Evolutionary conservation across 2,888 invertebrate genomes (phyloP).

Genomic region (Oxycera nigricornis): DNA sequence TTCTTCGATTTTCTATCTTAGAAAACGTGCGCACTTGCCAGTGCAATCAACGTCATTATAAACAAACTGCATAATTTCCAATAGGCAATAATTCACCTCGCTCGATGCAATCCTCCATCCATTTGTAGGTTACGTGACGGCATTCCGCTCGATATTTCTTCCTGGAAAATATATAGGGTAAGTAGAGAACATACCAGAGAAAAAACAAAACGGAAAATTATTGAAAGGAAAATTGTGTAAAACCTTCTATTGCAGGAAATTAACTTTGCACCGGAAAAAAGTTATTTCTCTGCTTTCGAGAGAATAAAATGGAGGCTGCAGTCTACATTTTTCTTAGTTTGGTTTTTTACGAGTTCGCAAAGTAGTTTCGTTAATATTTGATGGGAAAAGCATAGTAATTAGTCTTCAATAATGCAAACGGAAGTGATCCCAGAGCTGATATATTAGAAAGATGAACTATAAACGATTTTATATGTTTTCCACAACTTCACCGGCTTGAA

Average conservation of each 20-base stretch:
- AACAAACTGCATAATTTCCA: slow-evolving; percentile 43
- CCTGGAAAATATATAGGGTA: slow-evolving; percentile 48
- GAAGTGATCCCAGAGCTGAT: no score
- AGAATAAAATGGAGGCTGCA: no score
- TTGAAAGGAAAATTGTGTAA: background rate
- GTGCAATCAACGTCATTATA: slow-evolving; percentile 12
- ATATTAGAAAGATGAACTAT: no score
- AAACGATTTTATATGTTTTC: no score
- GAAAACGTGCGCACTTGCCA: background rate
- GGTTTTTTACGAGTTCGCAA: no score
- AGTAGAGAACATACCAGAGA: background rate
- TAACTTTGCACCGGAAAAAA: slow-evolving; percentile 14
- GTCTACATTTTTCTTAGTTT: no score
- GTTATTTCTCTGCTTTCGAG: background rate
- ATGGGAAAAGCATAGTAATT: no score
- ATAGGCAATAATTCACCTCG: slow-evolving; percentile 46
- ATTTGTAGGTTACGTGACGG: slow-evolving; percentile 55
- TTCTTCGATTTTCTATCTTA: background rate
- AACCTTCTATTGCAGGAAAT: slow-evolving; percentile 21
- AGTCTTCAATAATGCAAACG: no score
- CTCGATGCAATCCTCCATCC: slow-evolving; percentile 55
- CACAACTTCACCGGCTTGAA: no score
- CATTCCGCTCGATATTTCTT: slow-evolving; percentile 52
- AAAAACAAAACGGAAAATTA: slow-evolving; percentile 27
- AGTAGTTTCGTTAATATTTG: no score